Evolutionary conservation across 2,888 invertebrate species (phyloP).

Genomic region (Sussaba pulchella): DNA sequence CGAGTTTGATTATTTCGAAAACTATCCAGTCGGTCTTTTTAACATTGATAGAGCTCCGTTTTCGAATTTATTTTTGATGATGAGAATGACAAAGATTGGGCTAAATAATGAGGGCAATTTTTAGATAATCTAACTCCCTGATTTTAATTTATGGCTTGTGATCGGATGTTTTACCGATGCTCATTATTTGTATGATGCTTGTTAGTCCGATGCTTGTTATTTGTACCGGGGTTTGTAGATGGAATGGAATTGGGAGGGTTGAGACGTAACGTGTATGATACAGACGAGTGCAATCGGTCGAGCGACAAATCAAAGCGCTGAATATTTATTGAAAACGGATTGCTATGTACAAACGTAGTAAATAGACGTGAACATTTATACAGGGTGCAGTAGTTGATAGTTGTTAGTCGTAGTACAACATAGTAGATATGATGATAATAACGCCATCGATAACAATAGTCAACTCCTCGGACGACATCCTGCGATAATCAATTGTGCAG

Average conservation of each 20-base stretch:
- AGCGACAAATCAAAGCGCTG: slow-evolving; percentile 78
- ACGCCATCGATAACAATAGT: slow-evolving; percentile 75
- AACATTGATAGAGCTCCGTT: no score
- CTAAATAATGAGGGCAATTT: no score
- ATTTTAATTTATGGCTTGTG: no score
- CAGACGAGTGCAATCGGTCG: slow-evolving; percentile 51
- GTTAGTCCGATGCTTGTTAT: no score
- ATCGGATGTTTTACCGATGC: no score
- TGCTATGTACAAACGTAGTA: slow-evolving; percentile 81
- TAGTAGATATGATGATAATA: slow-evolving; percentile 71
- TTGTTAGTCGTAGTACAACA: slow-evolving; percentile 63
- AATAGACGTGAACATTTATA: slow-evolving; percentile 81
- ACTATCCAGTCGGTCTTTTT: no score
- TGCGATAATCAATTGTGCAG: slow-evolving; percentile 46
- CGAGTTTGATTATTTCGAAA: background rate
- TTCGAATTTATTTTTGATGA: no score
- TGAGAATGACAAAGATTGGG: no score
- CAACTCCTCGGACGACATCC: slow-evolving; percentile 68
- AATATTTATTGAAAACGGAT: slow-evolving; percentile 81
- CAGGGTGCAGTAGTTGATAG: slow-evolving; percentile 65
- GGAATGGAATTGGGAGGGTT: background rate
- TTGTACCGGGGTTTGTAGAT: background rate
- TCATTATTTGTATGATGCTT: no score
- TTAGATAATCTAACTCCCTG: no score
- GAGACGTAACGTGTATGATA: background rate